These are phyloP conservation scores for Pecten maximus DNA, from an alignment of 2,888 invertebrate species.

Conservation along the genomic window DNA sequence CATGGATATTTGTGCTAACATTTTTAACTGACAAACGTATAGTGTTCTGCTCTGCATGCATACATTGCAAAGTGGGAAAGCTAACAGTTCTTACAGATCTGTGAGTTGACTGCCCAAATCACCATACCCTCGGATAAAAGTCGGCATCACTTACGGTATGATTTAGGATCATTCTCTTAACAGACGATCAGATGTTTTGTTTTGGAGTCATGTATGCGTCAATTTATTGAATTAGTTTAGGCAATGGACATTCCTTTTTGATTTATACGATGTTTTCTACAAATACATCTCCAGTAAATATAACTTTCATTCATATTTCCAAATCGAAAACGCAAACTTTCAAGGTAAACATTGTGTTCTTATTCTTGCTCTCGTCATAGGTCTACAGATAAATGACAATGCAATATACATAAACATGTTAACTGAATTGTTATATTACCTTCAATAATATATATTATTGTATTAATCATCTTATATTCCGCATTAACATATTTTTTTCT, in stretches of 20 bases:
- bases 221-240: slow-evolving; percentile 24
- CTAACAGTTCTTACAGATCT: background rate
- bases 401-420: no score
- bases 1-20: background rate
- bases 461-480: no score
- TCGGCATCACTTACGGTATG: background rate
- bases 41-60: background rate
- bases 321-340: background rate
- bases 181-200: slow-evolving; percentile 26
- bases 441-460: no score
- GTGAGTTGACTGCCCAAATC: background rate
- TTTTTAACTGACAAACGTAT: background rate
- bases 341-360: background rate
- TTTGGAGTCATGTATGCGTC: background rate
- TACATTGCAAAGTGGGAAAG: background rate
- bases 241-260: background rate
- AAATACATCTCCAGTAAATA: background rate
- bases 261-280: background rate
- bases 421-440: no score
- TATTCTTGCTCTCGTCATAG: background rate
- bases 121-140: background rate
- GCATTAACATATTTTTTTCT: no score
- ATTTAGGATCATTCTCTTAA: background rate
- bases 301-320: background rate
- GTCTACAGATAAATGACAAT: no score